These are phyloP conservation scores for Syrrhaptes paradoxus DNA, from an alignment of 2,113 vertebrate species.

Conservation along the genomic window DNA sequence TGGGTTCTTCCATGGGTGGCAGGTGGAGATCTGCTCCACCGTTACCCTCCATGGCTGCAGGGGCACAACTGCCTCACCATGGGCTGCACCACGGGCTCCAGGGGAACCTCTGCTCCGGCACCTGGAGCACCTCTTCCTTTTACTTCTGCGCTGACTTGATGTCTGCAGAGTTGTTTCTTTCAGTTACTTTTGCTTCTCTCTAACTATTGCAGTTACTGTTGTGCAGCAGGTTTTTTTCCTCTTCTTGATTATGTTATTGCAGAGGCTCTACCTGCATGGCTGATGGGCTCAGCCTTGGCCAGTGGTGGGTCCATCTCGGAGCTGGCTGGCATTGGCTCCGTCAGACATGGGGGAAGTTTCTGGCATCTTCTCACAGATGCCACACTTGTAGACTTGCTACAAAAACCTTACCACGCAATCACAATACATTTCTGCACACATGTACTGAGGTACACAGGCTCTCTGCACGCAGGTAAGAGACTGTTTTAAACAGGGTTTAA, in stretches of 20 bases:
- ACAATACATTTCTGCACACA: rapidly evolving
- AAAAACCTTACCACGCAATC: background rate
- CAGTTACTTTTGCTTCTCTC: background rate
- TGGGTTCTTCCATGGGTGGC: background rate
- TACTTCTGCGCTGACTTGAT: background rate
- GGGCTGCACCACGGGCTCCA: background rate
- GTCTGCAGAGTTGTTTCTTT: background rate
- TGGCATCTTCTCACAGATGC: background rate
- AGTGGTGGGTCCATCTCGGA: rapidly evolving
- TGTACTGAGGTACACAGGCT: background rate
- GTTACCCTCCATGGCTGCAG: background rate
- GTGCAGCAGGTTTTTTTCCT: background rate
- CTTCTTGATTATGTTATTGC: rapidly evolving
- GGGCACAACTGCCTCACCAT: too few species aligned
- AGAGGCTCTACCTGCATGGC: rapidly evolving
- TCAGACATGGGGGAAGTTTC: rapidly evolving
- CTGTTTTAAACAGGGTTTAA: background rate
- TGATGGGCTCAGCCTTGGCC: background rate
- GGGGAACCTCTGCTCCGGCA: rapidly evolving
- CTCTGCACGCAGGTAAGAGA: background rate
- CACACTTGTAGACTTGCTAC: background rate
- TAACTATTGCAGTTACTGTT: background rate
- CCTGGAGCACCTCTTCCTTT: background rate
- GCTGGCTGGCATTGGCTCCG: background rate
- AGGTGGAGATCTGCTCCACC: background rate